A percentile compares a stretch with the other conserved stretches of the same genome.
phyloP scores from a whole-genome alignment of 2,797 vertebrate species.

The Tamandua tetradactyla region DNA sequence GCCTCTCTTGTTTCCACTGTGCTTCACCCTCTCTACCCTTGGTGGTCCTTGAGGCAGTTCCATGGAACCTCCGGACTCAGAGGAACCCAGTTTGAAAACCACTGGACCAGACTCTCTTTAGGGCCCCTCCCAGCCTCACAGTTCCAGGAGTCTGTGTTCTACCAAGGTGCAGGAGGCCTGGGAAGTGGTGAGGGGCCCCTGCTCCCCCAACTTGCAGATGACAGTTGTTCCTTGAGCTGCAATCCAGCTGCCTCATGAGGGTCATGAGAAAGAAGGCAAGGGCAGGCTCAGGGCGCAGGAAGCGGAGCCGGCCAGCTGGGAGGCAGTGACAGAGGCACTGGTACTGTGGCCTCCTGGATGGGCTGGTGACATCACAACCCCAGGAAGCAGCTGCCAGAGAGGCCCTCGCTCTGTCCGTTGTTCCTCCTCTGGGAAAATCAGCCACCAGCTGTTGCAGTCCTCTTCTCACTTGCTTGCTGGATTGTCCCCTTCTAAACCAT shows the following conservation, averaged over 20 bases:
- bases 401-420: slow-evolving; percentile 73
- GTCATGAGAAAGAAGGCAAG: slow-evolving; percentile 82
- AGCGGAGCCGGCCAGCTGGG: slow-evolving; percentile 74
- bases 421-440: slow-evolving; percentile 81
- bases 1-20: background rate
- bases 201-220: slow-evolving; percentile 51
- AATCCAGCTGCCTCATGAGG: slow-evolving; percentile 75
- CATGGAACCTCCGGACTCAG: background rate
- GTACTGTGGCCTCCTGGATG: slow-evolving; percentile 84
- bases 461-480: slow-evolving; percentile 33
- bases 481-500: background rate
- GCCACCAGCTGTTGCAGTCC: slow-evolving; percentile 74
- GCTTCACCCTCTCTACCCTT: background rate
- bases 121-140: background rate
- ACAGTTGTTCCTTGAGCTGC: slow-evolving; percentile 39
- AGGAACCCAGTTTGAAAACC: slow-evolving; percentile 30
- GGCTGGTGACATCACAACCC: slow-evolving; percentile 84
- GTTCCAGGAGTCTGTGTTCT: background rate
- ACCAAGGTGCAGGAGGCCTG: background rate
- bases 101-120: background rate
- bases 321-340: slow-evolving; percentile 47
- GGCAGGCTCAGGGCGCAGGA: slow-evolving; percentile 75
- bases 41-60: background rate
- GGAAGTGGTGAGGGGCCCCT: background rate
- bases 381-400: slow-evolving; percentile 87